These are phyloP conservation scores for Mastomys coucha DNA, from an alignment of 2,113 vertebrate species.

Conservation along the genomic window DNA sequence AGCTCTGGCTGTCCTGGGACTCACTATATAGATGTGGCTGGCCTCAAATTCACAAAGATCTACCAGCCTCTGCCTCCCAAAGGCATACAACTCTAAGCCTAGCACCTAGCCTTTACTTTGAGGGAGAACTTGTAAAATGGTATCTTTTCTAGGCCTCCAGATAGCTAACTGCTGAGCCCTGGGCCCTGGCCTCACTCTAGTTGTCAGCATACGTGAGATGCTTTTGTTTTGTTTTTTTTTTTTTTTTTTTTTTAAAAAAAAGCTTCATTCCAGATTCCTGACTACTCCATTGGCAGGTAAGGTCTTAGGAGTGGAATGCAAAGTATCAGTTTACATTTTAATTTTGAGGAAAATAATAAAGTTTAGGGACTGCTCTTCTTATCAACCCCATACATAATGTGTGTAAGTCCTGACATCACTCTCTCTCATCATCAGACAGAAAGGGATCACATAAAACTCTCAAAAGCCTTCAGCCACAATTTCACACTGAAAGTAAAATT, in stretches of 20 bases:
- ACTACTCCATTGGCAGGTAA: neutral
- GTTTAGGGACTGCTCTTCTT: neutral
- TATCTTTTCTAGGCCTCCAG: neutral
- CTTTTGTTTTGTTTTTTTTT: neutral
- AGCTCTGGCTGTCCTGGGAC: neutral
- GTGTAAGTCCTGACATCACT: neutral
- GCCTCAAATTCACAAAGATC: neutral
- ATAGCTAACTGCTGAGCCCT: neutral
- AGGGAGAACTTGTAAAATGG: neutral
- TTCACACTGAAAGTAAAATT: slow-evolving; percentile 68
- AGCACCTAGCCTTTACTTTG: neutral
- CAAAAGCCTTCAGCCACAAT: slow-evolving; percentile 57
- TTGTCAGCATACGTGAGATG: fast-evolving
- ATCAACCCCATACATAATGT: neutral
- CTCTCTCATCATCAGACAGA: slow-evolving; percentile 13
- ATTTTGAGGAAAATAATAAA: slow-evolving; percentile 19
- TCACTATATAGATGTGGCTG: neutral
- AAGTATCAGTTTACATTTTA: neutral
- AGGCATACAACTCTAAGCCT: neutral
- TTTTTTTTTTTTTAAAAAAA: neutral
- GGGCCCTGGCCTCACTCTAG: fast-evolving
- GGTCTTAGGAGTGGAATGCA: neutral
- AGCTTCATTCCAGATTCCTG: neutral
- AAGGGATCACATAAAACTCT: slow-evolving; percentile 49
- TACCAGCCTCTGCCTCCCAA: neutral